Evolutionary conservation across 1,140 invertebrate genomes (phyloP).

Genomic region (Pseudoatta argentina): DNA sequence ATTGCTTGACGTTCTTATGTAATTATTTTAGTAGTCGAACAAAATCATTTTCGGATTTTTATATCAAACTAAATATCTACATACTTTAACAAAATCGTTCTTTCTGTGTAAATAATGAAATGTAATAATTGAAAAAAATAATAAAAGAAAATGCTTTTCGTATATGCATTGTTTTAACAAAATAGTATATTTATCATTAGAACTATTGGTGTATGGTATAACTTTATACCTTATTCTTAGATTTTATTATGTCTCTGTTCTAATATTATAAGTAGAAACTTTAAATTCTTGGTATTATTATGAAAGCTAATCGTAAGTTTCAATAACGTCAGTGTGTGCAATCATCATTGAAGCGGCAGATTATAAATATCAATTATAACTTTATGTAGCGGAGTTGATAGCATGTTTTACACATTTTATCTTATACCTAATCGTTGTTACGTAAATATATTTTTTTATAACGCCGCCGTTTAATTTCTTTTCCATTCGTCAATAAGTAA

Average conservation of each 20-base stretch:
- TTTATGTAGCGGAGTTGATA: not conserved
- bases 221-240: not conserved
- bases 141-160: not conserved
- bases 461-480: not conserved
- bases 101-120: not conserved
- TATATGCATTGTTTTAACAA: not conserved
- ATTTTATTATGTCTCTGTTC: not conserved
- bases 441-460: conserved; percentile 11
- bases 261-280: conserved; percentile 1
- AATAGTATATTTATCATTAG: not conserved
- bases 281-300: too few relatives aligned
- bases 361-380: not conserved
- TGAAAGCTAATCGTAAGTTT: not conserved
- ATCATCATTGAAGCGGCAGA: not conserved
- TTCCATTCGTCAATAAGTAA: not conserved
- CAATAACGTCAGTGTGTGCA: not conserved
- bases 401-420: not conserved
- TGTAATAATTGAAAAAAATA: not conserved
- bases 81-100: too few relatives aligned
- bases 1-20: too few relatives aligned
- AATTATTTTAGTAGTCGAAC: too few relatives aligned
- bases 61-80: too few relatives aligned
- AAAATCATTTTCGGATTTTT: too few relatives aligned
- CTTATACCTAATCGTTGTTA: not conserved
- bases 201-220: not conserved